Evolutionary conservation across 2,888 invertebrate species (phyloP), one percentile per base, ranked within the genome.

Genomic region (Chymomyza amoena): DNA sequence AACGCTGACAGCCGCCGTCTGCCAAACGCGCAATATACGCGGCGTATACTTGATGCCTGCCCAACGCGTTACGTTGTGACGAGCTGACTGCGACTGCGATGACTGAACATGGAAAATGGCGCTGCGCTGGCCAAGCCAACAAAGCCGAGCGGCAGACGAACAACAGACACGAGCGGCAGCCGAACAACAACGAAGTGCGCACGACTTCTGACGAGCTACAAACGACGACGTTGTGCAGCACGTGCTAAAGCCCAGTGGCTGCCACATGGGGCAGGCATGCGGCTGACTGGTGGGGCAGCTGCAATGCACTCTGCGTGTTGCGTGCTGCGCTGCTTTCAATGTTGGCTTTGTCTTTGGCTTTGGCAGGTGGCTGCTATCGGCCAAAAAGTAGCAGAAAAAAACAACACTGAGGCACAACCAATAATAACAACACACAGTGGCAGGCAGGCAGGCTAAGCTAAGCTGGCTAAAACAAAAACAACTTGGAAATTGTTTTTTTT

Each of bases 81-180:
- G 87, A 84, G 85, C 87, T 84, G 83, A 87, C 87, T 84, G 83
- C 83, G 83, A 84, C 83, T 84, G 87, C 80, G 83, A 87, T 85
- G 80, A 84, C 87, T 87, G 83, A 84, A 69, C 72, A 67, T 61
- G 67, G 57, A 68, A 57, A 64, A 61, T 32, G 15, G 36, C 77
- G 78, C 84, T 75, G 82, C 84, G 78, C 80, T 63, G 39, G 28
- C 56, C 13, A 32, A 32, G 60, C 36, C 18, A 15, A 60, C n/a
- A 60, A n/a, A 28, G 60, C 15, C 60, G 57, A 57, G 20, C 56
- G 28, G 57, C 63, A 59, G 5, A 6, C 20, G 32, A 6, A 1
- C 61, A 32, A 51, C 36, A 36, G 60, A 16, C n/a, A n/a, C n/a
- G n/a, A 18, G 9, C 56, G 28, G 10, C 52, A n/a, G 9, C 16